phyloP scores from a whole-genome alignment of 2,888 invertebrate species.

The Patella depressa region DNA sequence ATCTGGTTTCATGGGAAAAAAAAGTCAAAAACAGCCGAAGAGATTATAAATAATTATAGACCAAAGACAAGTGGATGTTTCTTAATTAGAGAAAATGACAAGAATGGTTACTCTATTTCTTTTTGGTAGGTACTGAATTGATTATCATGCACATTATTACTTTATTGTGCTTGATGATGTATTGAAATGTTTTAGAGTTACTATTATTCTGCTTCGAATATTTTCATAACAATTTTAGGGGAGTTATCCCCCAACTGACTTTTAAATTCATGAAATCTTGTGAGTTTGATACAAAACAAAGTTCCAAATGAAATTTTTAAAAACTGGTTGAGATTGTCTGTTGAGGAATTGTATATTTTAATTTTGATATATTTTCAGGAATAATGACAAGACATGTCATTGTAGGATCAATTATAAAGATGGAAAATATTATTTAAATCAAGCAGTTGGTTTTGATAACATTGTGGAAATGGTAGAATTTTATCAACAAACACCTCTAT shows the following conservation, averaged over 20 bases:
- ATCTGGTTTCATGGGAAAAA: slow-evolving; percentile 61
- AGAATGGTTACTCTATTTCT: slow-evolving; percentile 93
- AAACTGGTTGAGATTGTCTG: no score
- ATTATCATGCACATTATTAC: no score
- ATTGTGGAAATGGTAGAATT: slow-evolving; percentile 91
- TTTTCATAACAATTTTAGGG: no score
- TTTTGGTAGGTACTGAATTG: slow-evolving; percentile 80
- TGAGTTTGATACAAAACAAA: no score
- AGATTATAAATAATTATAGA: slow-evolving; percentile 46
- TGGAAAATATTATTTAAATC: slow-evolving; percentile 88
- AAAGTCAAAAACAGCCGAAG: slow-evolving; percentile 45
- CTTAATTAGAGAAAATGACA: slow-evolving; percentile 87
- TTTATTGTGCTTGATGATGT: no score
- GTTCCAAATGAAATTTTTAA: no score
- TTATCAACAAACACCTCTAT: slow-evolving; percentile 87
- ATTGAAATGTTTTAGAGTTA: no score
- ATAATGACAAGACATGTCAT: slow-evolving; percentile 87
- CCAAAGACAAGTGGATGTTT: slow-evolving; percentile 58
- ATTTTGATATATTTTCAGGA: slow-evolving; percentile 67
- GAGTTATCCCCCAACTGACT: no score
- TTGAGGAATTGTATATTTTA: no score
- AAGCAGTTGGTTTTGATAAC: slow-evolving; percentile 89
- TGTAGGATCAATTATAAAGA: slow-evolving; percentile 90
- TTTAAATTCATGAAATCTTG: no score
- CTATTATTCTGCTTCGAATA: no score